A percentile compares a stretch with the other conserved stretches of the same genome.
Evolutionary conservation across 2,797 vertebrate genomes (phyloP).

Genomic region (Etheostoma perlongum): DNA sequence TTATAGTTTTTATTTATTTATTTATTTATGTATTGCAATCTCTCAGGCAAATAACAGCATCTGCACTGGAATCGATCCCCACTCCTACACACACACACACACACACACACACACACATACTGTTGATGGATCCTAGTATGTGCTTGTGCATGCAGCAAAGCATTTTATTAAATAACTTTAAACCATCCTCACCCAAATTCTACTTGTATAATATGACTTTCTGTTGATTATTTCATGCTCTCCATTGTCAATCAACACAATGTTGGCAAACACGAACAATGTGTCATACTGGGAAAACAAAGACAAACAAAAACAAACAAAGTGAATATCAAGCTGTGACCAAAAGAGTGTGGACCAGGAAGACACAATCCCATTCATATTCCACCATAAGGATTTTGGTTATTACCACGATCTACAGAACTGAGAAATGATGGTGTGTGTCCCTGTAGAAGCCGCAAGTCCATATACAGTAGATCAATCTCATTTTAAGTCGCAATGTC

Average conservation of each 20-base stretch:
- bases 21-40: conserved; percentile 14
- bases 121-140: background rate
- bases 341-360: background rate
- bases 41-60: conserved; percentile 33
- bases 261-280: background rate
- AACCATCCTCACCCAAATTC: background rate
- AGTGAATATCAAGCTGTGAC: conserved; percentile 6
- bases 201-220: conserved; percentile 4
- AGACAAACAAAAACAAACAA: background rate
- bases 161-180: conserved; percentile 17
- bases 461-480: too few relatives aligned
- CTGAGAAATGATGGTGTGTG: too few relatives aligned
- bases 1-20: conserved; percentile 5
- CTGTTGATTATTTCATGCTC: background rate
- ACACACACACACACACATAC: background rate
- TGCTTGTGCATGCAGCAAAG: conserved; percentile 25
- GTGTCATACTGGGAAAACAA: background rate
- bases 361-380: too few relatives aligned
- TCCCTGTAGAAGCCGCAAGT: too few relatives aligned
- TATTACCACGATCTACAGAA: too few relatives aligned
- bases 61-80: conserved; percentile 45
- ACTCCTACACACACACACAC: conserved; percentile 2
- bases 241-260: conserved; percentile 25
- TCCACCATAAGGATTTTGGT: too few relatives aligned
- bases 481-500: too few relatives aligned